Evolutionary conservation across 2,888 invertebrate species (phyloP), one percentile per base, ranked within the genome.

Genomic region (Cantharis rustica): DNA sequence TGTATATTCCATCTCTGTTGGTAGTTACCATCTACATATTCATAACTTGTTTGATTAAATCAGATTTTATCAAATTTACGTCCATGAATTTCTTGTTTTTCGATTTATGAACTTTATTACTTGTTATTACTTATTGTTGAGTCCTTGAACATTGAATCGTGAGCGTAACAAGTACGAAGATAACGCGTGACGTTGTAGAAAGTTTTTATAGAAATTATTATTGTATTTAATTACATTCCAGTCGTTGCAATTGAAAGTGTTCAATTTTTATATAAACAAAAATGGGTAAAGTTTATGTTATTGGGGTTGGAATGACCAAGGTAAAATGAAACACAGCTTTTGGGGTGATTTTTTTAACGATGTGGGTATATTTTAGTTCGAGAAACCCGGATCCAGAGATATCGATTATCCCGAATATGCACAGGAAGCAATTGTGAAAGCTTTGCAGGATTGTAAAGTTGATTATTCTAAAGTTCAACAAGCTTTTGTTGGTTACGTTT

Each of bases 291-390:
- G 96, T 97, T 72, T 98, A 92, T 88, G 97, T 98, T 73, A 92
- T 98, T 84, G 98, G 98, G 80, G 98, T 98, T 82, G 98, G 98
- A 80, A 98, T 98, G 98, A 98, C 98, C 79, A 98, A 98, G 90
- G 93, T 93, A 89, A 86, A 84, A 86, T 68, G n/a, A 20, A 74
- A 31, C 13, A 10, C 26, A 66, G 69, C 62, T 75, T 62, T 68
- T 61, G 11, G 16, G 73, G 69, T 69, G 69, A 62, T 72, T 76
- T 16, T 71, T 71, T 73, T 72, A 66, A 63, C 68, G 26, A 72
- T 69, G 73, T 71, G 71, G 74, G 68, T 80, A 79, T 84, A 86
- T 7, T 27, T 27, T 27, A 94, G 92, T 99, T 99, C 89, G 95
- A 96, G 85, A 99, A 98, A 88, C 99, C 99, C 68, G 97, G 95